Evolutionary conservation across 2,888 invertebrate genomes (phyloP).

Genomic region (Chrysodeixis includens): DNA sequence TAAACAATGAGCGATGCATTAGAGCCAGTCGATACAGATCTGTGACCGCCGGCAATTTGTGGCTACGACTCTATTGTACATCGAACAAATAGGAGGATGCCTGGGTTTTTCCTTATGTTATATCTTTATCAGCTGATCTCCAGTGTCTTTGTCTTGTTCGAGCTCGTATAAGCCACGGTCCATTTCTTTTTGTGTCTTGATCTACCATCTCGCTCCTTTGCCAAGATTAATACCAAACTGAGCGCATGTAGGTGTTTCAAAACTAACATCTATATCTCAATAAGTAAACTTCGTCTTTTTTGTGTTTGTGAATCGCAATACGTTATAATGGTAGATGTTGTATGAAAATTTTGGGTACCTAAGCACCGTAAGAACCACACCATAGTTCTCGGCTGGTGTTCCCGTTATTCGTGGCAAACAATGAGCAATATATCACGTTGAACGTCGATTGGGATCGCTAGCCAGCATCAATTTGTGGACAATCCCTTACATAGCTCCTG

Average conservation of each 20-base stretch:
- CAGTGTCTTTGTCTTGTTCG: neutral
- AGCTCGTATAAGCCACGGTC: neutral
- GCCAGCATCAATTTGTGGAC: conserved; percentile 44
- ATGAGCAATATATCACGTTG: conserved; percentile 44
- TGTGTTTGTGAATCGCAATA: neutral
- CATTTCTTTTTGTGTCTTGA: neutral
- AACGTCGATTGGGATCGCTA: conserved; percentile 45
- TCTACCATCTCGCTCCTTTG: neutral
- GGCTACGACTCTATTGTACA: conserved; percentile 35
- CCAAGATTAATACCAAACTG: neutral
- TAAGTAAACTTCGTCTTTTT: neutral
- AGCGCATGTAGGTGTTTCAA: neutral
- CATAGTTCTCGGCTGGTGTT: conserved; percentile 28
- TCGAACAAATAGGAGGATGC: conserved; percentile 4
- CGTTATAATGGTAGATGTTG: neutral
- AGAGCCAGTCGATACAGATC: conserved; percentile 53
- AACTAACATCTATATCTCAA: no score
- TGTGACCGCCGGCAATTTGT: conserved; percentile 49
- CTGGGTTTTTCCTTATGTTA: neutral
- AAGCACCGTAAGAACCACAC: conserved; percentile 12
- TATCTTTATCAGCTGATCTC: conserved; percentile 1
- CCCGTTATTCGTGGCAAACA: conserved; percentile 51
- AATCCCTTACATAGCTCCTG: conserved; percentile 41
- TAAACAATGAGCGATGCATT: conserved; percentile 58
- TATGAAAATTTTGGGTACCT: neutral